Base-by-base conservation (phyloP, 1,140 invertebrate genomes). In the Listronotus oregonensis region DNA sequence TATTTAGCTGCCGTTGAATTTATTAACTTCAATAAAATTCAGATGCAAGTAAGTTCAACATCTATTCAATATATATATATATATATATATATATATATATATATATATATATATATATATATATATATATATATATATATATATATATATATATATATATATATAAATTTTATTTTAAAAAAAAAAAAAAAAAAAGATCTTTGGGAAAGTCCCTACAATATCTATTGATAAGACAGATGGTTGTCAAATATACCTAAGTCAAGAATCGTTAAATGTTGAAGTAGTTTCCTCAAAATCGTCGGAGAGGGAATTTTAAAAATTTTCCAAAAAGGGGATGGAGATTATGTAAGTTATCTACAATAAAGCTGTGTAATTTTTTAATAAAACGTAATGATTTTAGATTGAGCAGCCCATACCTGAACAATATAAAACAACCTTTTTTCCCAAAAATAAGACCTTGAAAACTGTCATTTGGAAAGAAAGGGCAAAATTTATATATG, bases 191-290 rank as follows among this genome's bases (percentile, higher is more conserved):
- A n/a, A n/a, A n/a, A 60, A 73, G 71, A 67, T 72, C 14, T 42
- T 64, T 49, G 58, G 50, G 31, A 72, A 91, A 77, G 92, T 99
- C 69, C 96, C 96, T 50, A 99, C 96, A 15, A 90, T 99, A 74
- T 94, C 94, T 11, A 92, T 99, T 76, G 97, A 99, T 78, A 99
- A 99, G 85, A 97, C 95, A 49, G 97, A 99, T 81, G 97, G 97
- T 5, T 97, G 95, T 78, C 94, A 98, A 85, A 91, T 99, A 83
- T 99, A 95, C 84, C 84, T 99, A 74, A 96, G 90, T 71, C 83
- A 87, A 66, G 89, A 96, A 8, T 96, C 96, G 1, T 74, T 96
- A 39, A 84, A 90, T 55, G 91, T 94, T 46, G 95, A 97, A 83
- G 90, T 99, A 66, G 89, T 99, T 59, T 89, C 85, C 74, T 92